Evolutionary conservation across 2,888 invertebrate genomes (phyloP), one percentile per base, ranked within the genome.

Genomic region (Diarsia mendica): DNA sequence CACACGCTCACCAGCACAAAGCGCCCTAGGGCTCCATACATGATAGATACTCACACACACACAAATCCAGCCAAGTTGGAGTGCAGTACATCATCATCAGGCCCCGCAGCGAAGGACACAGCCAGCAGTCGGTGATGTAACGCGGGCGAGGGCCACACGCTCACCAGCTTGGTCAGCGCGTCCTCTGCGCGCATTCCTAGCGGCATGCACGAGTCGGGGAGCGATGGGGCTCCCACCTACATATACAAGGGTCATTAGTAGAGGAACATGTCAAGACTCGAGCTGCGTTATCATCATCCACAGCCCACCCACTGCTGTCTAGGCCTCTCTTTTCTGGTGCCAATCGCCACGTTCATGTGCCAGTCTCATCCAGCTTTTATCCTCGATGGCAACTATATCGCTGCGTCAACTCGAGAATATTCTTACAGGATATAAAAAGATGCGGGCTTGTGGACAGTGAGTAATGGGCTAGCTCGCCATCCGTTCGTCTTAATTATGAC

Each of bases 171-270:
- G 0, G 99, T 99, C 81, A 98, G 97, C 92, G 98, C 99, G 94
- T 99, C 99, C 91, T 98, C 98, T 20, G 97, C 97, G 90, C 98
- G 98, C 99, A 99, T 99, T 68, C 99, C 99, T 76, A 99, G 97
- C 0, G 99, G 99, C 97, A 99, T 98, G 93, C 99, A 99, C 3
- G 99, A 99, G 90, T 98, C 99, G 0, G 99, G 99, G 75, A 99
- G 96, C 0, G 98, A 97, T 0, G 99, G 99, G 0, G 99, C 99
- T 18, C 99, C 99, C 89, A 99, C 98, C 97, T 96, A 4, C 5
- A 13, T 3, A 28, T 28, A 28, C 28, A 28, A 28, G 0, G 3
- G 18, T 1, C 1, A 49, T 39, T 39, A 39, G 8, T 39, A 39
- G 9, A 51, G 15, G n/a, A 28, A 28, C 0, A 51, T n/a, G n/a